Conservation (phyloP, 2,797 vertebrate species). For the Pampus argenteus region DNA sequence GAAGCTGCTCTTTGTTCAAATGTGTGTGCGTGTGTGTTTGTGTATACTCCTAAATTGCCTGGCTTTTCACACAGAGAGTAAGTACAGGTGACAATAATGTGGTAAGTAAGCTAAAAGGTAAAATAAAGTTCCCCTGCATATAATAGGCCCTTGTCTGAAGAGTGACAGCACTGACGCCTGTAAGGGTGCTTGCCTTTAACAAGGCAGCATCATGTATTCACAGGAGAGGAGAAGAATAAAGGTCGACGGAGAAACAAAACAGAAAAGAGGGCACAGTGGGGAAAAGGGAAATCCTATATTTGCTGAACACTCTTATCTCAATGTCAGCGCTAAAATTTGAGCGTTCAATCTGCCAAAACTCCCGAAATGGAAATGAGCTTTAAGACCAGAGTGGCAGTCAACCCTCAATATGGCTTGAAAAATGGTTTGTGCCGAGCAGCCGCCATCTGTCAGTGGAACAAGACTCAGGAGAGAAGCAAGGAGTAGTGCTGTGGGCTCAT, state of each 20-base stretch:
- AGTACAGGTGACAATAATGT: conserved; percentile 67
- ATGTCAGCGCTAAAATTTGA: conserved; percentile 54
- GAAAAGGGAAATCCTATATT: conserved; percentile 17
- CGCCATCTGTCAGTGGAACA: conserved; percentile 81
- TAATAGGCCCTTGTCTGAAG: conserved; percentile 55
- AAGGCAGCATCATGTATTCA: conserved; percentile 38
- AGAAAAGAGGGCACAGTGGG: neutral
- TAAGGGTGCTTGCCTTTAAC: conserved; percentile 63
- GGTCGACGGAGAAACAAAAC: conserved; percentile 31
- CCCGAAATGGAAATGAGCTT: conserved; percentile 68
- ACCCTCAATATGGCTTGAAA: conserved; percentile 64
- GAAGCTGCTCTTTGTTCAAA: conserved; percentile 79
- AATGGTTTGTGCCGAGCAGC: conserved; percentile 65
- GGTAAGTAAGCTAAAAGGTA: conserved; percentile 67
- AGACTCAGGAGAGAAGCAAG: conserved; percentile 69
- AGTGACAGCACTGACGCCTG: conserved; percentile 62
- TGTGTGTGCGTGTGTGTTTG: conserved; percentile 54
- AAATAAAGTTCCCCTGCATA: conserved; percentile 64
- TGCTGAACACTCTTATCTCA: conserved; percentile 32
- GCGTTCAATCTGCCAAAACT: conserved; percentile 54
- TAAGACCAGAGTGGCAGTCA: conserved; percentile 51
- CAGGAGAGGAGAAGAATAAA: conserved; percentile 35
- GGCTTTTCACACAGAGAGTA: conserved; percentile 72
- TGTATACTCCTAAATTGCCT: conserved; percentile 64
- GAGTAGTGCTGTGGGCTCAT: conserved; percentile 73